These are phyloP conservation scores for Ochotona princeps DNA, from an alignment of 2,113 vertebrate genomes.

Conservation along the genomic window DNA sequence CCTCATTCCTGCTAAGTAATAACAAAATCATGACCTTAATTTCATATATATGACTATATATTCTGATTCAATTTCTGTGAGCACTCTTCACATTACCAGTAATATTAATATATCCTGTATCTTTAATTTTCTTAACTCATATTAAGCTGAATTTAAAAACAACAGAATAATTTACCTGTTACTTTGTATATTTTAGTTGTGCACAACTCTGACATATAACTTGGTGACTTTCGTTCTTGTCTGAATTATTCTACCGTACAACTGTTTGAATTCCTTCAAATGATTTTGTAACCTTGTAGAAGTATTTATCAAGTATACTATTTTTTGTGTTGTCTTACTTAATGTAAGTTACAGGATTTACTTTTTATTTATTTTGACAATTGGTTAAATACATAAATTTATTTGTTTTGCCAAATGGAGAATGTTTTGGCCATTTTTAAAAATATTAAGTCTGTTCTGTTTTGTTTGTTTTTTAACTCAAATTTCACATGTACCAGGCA, in stretches of 20 bases:
- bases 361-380: not conserved
- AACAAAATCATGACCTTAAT: not conserved
- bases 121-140: not conserved
- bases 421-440: not conserved
- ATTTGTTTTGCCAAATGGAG: not conserved
- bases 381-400: not conserved
- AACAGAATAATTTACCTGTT: not conserved
- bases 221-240: not conserved
- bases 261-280: slow-evolving; percentile 4
- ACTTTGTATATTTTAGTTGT: not conserved
- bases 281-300: not conserved
- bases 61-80: not conserved
- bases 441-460: not conserved
- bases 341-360: not conserved
- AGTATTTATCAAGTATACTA: not conserved
- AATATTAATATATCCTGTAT: not conserved
- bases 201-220: not conserved
- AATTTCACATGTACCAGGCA: not conserved
- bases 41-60: not conserved
- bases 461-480: not conserved
- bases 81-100: not conserved
- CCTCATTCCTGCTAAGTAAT: not conserved
- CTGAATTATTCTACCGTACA: not conserved
- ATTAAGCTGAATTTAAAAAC: not conserved
- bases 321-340: not conserved